These are phyloP conservation scores for Smutsia temminckii DNA, from an alignment of 2,797 vertebrate species.

Conservation along the genomic window DNA sequence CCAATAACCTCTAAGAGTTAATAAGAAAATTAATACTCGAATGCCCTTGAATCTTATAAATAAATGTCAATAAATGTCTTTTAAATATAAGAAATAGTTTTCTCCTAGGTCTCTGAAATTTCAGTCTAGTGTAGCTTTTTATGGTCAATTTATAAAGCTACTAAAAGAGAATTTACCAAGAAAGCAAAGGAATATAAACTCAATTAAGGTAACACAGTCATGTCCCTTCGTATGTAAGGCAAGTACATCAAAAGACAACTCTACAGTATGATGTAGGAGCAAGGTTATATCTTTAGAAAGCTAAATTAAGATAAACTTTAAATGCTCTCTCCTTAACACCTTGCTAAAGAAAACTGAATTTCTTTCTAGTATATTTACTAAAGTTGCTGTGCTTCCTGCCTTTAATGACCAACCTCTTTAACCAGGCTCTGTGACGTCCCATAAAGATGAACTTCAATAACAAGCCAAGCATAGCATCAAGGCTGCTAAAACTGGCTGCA, in stretches of 20 bases:
- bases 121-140: conserved; percentile 36
- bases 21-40: conserved; percentile 43
- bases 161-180: conserved; percentile 68
- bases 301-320: conserved; percentile 76
- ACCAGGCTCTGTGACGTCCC: conserved; percentile 70
- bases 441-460: conserved; percentile 71
- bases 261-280: conserved; percentile 31
- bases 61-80: conserved; percentile 41
- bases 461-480: conserved; percentile 22
- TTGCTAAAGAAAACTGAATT: conserved; percentile 68
- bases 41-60: conserved; percentile 35
- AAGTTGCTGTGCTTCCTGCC: conserved; percentile 60
- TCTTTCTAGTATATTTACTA: conserved; percentile 68
- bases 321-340: conserved; percentile 67
- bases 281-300: conserved; percentile 66
- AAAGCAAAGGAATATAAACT: conserved; percentile 71
- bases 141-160: conserved; percentile 59
- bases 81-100: conserved; percentile 45
- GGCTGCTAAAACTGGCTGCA: conserved; percentile 51
- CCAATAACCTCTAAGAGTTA: conserved; percentile 2
- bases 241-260: conserved; percentile 64
- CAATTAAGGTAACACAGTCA: conserved; percentile 66
- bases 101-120: conserved; percentile 47
- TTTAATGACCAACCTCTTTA: conserved; percentile 72
- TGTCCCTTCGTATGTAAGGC: conserved; percentile 62